Conservation (phyloP, 2,888 invertebrate species). For the Ectemnius cavifrons region DNA sequence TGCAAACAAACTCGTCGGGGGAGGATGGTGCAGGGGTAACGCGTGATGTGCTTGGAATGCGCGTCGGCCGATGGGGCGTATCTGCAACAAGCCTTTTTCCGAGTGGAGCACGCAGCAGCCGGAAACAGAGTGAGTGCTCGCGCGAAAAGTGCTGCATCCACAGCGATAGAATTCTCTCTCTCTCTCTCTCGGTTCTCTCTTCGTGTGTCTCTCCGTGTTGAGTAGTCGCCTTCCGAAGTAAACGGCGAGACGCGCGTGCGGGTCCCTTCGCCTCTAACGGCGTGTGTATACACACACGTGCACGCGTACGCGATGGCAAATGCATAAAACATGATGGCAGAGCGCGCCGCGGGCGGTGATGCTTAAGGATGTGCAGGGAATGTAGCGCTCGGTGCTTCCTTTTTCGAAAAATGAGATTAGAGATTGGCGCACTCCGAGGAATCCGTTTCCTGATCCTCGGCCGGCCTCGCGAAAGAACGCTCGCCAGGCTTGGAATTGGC, state of each 20-base stretch:
- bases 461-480: background rate
- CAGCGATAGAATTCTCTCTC: too few species aligned
- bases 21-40: background rate
- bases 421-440: slow-evolving; percentile 48
- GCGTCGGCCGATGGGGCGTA: background rate
- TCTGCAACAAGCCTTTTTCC: background rate
- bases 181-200: background rate
- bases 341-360: slow-evolving; percentile 60
- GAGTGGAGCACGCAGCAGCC: slow-evolving; percentile 4
- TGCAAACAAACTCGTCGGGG: slow-evolving; percentile 4
- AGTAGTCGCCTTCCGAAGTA: too few species aligned
- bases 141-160: slow-evolving; percentile 2
- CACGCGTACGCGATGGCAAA: slow-evolving; percentile 58
- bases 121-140: background rate
- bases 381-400: slow-evolving; percentile 57
- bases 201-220: too few species aligned
- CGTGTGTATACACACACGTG: slow-evolving; percentile 8
- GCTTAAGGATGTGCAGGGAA: slow-evolving; percentile 63
- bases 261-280: background rate
- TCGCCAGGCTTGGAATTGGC: background rate
- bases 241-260: slow-evolving; percentile 1
- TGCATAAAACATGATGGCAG: slow-evolving; percentile 65
- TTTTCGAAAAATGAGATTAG: slow-evolving; percentile 63
- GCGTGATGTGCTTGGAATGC: background rate
- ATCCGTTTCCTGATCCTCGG: background rate